Conservation (phyloP, 2,888 invertebrate genomes). For the Pristionchus entomophagus region DNA sequence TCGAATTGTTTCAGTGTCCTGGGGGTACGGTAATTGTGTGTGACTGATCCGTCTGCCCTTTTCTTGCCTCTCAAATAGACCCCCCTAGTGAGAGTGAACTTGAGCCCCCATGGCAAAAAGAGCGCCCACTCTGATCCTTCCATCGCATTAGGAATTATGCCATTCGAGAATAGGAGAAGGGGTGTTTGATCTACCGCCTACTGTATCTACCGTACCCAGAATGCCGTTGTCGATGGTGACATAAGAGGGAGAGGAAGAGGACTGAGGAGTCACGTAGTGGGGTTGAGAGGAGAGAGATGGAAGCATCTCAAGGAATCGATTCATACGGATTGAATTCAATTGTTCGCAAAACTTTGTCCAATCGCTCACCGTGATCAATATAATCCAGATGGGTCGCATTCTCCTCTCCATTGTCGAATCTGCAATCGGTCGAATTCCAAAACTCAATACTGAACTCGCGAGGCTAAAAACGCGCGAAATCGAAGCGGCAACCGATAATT, state of each 20-base stretch:
- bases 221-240: constrained; percentile 43
- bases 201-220: constrained; percentile 1
- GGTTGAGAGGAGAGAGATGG: not conserved
- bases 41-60: constrained; percentile 18
- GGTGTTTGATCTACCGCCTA: not conserved
- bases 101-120: constrained; percentile 6
- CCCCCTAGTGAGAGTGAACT: constrained; percentile 32
- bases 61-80: not conserved
- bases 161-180: not conserved
- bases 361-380: not conserved
- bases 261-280: constrained; percentile 28
- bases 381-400: not conserved
- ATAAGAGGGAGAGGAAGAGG: constrained; percentile 31
- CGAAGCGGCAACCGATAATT: not conserved
- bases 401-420: not conserved
- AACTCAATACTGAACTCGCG: not conserved
- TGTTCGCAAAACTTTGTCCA: not conserved
- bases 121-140: not conserved
- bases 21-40: constrained; percentile 24
- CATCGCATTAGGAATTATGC: constrained; percentile 15
- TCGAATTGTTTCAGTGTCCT: constrained; percentile 1
- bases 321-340: not conserved
- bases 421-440: not conserved
- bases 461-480: not conserved
- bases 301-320: not conserved